Evolutionary conservation across 1,140 invertebrate species (phyloP), one percentile per base, ranked within the genome.

Genomic region (Philopotamus ludificatus): DNA sequence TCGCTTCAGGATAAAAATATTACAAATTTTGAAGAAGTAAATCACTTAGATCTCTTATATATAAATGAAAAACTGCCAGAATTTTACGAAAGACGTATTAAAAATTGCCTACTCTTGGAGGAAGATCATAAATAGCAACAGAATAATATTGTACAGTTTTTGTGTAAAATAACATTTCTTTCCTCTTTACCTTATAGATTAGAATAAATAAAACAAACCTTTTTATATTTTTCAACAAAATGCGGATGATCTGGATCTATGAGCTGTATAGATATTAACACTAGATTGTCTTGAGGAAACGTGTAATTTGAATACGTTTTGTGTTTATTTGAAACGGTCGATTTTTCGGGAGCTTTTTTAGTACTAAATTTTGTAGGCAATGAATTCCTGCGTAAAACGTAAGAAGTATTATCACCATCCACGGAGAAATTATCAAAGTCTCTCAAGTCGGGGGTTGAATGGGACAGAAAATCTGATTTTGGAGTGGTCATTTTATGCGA

Each of bases 361-460:
- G 86, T 83, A 70, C 88, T 84, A 9, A 93, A 73, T 73, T 87
- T 82, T 60, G 89, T 85, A 0, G 90, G 90, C 16, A 92, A 77
- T 25, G 88, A 90, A 0, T 78, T 74, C 16, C 68, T 74, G 74
- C 42, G 72, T 53, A n/a, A 70, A 39, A 47, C 59, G 21, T 51
- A 65, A 1, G 61, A 58, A 50, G 1, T 1, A 18, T 25, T 60
- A 15, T 25, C 47, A 26, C 60, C 23, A 42, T 63, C 22, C 47
- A 26, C 22, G 44, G 54, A 12, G 26, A 9, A 45, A 42, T 23
- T 23, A 21, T 63, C 63, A 39, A 25, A 42, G 60, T 68, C 62
- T 71, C 69, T 73, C 42, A 91, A 79, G 73, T 95, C 87, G 0
- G 95, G 93, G 76, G 93, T 96, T 0, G 94, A 96, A 65, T 84